Evolutionary conservation across 2,888 invertebrate genomes (phyloP).

Genomic region (Thelaira solivaga): DNA sequence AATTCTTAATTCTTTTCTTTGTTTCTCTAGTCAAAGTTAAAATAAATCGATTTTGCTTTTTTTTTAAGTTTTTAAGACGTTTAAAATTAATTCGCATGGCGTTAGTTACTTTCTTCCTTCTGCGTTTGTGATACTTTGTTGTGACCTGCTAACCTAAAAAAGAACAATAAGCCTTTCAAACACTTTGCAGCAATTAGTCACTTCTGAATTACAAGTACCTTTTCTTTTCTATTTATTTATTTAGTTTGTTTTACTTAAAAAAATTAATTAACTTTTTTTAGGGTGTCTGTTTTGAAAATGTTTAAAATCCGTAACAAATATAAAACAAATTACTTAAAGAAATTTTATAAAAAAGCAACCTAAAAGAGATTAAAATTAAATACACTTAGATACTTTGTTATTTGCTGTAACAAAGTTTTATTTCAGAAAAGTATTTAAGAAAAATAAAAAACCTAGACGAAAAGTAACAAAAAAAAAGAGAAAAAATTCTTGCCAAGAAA

Average conservation of each 20-base stretch:
- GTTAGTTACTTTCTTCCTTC: not conserved
- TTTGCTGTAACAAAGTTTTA: not conserved
- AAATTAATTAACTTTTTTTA: conserved; percentile 46
- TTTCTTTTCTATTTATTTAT: too few relatives aligned
- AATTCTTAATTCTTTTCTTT: too few relatives aligned
- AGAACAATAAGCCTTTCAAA: conserved; percentile 9
- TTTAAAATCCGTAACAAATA: conserved; percentile 21
- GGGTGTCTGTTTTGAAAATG: not conserved
- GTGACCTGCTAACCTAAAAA: conserved; percentile 45
- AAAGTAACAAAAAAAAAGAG: not conserved
- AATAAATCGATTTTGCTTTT: not conserved
- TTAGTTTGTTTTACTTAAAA: conserved; percentile 5
- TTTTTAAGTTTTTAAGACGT: not conserved
- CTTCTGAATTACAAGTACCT: conserved; percentile 10
- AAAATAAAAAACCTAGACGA: not conserved
- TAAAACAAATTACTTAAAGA: conserved; percentile 18
- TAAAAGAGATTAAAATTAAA: conserved; percentile 12
- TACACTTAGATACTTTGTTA: not conserved
- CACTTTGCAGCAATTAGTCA: conserved; percentile 29
- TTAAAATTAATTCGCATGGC: not conserved
- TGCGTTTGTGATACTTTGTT: not conserved
- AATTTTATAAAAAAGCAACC: not conserved
- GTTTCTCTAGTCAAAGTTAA: not conserved
- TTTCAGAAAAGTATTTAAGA: conserved; percentile 6
- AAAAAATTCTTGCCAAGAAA: not conserved